A percentile compares a stretch with the other conserved stretches of the same genome.
Evolutionary conservation across 2,797 vertebrate species (phyloP).

Genomic region (Catamblyrhynchus diadema): DNA sequence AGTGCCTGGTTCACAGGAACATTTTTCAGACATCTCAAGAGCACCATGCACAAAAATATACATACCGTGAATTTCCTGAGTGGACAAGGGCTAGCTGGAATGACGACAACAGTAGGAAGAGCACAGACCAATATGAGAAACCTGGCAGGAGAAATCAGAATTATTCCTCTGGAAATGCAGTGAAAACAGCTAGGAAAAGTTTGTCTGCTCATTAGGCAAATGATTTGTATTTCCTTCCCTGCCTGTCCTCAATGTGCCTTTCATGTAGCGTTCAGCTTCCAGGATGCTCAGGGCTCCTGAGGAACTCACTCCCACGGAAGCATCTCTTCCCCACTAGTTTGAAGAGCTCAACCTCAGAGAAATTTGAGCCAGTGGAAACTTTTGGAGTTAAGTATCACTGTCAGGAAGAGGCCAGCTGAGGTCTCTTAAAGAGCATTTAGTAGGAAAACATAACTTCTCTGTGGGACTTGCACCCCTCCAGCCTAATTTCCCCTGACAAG

Average conservation of each 20-base stretch:
- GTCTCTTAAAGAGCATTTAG: slow-evolving; percentile 27
- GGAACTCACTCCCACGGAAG: neutral
- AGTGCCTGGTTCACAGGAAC: slow-evolving; percentile 43
- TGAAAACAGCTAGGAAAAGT: neutral
- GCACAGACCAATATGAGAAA: neutral
- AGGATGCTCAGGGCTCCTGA: neutral
- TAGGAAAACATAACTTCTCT: slow-evolving; percentile 45
- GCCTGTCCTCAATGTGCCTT: neutral
- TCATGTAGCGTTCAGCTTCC: neutral
- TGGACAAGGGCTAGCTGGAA: slow-evolving; percentile 49
- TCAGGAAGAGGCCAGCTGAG: slow-evolving; percentile 43
- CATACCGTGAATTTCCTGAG: slow-evolving; percentile 54
- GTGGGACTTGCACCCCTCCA: neutral
- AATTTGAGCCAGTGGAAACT: slow-evolving; percentile 16
- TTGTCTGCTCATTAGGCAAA: neutral
- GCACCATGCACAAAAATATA: slow-evolving; percentile 44
- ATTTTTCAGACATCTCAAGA: slow-evolving; percentile 69
- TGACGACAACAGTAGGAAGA: slow-evolving; percentile 19
- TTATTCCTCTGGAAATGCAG: neutral
- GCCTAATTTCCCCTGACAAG: slow-evolving; percentile 39
- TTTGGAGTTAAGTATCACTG: slow-evolving; percentile 25
- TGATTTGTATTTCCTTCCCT: neutral
- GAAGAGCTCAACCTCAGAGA: neutral
- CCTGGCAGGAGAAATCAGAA: slow-evolving; percentile 14
- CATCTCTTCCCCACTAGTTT: neutral